These are phyloP conservation scores for Ormyrus labotus DNA, from an alignment of 2,888 invertebrate genomes.

Conservation along the genomic window DNA sequence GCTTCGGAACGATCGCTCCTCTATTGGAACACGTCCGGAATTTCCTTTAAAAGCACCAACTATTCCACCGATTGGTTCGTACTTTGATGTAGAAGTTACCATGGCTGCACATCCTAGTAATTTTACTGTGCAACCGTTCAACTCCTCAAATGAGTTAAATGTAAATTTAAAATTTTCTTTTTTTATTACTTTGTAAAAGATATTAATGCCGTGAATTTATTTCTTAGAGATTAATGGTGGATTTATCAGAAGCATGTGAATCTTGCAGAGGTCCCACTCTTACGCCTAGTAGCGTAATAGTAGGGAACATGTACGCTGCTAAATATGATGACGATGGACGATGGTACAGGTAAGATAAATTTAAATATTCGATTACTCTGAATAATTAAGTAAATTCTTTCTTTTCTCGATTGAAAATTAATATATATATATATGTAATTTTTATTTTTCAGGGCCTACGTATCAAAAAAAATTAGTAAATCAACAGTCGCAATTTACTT, in stretches of 20 bases:
- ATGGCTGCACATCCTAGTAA: constrained; percentile 87
- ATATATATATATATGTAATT: constrained; percentile 7
- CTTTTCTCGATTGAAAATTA: constrained; percentile 1
- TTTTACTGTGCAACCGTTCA: constrained; percentile 79
- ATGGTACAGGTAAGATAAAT: constrained; percentile 84
- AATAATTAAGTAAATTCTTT: background rate
- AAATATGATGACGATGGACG: constrained; percentile 78
- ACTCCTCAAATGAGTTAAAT: constrained; percentile 53
- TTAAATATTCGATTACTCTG: background rate
- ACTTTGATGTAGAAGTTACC: constrained; percentile 75
- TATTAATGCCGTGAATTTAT: no score
- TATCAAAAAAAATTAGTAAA: constrained; percentile 78
- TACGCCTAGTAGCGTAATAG: constrained; percentile 62
- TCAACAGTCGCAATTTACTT: constrained; percentile 80
- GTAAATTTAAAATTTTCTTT: constrained; percentile 44
- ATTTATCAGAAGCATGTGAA: no score
- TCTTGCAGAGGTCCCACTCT: no score
- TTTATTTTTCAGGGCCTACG: constrained; percentile 74
- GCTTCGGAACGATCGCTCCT: constrained; percentile 25
- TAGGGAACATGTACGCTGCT: background rate
- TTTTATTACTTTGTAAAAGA: no score
- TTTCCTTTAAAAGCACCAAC: constrained; percentile 71
- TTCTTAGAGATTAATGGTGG: no score
- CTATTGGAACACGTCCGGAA: constrained; percentile 7
- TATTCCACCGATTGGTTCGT: constrained; percentile 77